These are phyloP conservation scores for Lagenorhynchus albirostris DNA, from an alignment of 2,113 vertebrate genomes.

Conservation along the genomic window DNA sequence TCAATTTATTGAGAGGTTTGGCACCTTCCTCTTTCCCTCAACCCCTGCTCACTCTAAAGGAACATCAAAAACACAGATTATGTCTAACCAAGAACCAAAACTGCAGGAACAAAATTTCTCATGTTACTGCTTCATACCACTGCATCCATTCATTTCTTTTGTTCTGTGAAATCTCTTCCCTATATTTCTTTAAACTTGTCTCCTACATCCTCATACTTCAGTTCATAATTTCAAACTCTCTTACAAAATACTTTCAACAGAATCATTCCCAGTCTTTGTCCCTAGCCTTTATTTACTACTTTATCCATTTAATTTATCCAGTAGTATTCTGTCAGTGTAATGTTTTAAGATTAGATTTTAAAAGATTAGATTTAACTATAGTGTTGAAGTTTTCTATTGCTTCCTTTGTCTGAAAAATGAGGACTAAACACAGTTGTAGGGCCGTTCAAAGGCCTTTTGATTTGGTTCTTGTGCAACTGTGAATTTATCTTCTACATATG, in stretches of 20 bases:
- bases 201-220: background rate
- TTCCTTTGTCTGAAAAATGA: background rate
- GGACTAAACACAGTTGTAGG: background rate
- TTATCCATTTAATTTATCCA: background rate
- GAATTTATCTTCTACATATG: background rate
- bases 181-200: background rate
- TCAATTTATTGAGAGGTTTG: background rate
- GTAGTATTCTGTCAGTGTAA: background rate
- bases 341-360: background rate
- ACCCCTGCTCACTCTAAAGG: background rate
- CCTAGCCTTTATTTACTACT: background rate
- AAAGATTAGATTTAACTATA: background rate
- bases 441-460: background rate
- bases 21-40: background rate
- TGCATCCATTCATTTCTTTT: background rate
- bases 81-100: background rate
- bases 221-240: background rate
- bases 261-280: background rate
- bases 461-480: background rate
- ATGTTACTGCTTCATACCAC: background rate
- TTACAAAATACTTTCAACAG: background rate
- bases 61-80: background rate
- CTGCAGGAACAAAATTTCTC: background rate
- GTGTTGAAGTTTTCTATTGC: background rate
- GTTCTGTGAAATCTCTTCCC: background rate